Conservation (phyloP, 1,140 invertebrate species). For the Euschistus heros region DNA sequence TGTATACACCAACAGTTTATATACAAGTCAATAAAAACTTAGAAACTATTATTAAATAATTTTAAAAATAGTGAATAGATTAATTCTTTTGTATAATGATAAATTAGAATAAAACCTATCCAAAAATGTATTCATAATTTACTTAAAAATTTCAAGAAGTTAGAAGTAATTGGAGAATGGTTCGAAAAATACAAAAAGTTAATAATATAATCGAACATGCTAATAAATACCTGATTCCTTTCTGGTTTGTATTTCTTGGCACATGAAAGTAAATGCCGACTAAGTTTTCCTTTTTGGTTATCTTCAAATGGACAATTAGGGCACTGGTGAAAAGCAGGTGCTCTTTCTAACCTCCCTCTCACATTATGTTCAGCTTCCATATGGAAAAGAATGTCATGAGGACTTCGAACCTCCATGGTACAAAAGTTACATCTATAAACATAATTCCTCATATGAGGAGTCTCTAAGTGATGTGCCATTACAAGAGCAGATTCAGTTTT, state of each 20-base stretch:
- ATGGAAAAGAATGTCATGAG: conserved; percentile 80
- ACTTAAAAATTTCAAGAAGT: too few relatives aligned
- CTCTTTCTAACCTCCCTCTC: conserved; percentile 67
- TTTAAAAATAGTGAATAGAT: too few relatives aligned
- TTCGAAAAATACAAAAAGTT: too few relatives aligned
- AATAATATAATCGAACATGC: too few relatives aligned
- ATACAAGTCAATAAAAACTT: too few relatives aligned
- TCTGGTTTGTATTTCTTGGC: conserved; percentile 82
- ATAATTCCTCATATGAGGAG: conserved; percentile 81
- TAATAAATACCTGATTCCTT: conserved; percentile 43
- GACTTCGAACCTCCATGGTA: conserved; percentile 65
- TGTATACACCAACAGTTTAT: too few relatives aligned
- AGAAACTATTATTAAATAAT: too few relatives aligned
- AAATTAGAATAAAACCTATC: too few relatives aligned
- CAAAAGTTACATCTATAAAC: conserved; percentile 82
- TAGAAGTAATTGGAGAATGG: too few relatives aligned
- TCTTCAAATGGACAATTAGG: conserved; percentile 90
- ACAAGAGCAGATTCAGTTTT: conserved; percentile 80
- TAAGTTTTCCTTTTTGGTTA: conserved; percentile 86
- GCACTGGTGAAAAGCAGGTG: conserved; percentile 81
- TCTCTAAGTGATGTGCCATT: conserved; percentile 81
- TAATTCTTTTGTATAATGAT: too few relatives aligned
- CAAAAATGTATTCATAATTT: too few relatives aligned
- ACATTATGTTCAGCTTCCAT: conserved; percentile 83
- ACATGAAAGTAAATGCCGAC: conserved; percentile 78